Percentiles rank a stretch among this genome's conserved stretches.
Evolutionary conservation across 2,888 invertebrate species (phyloP).

Genomic region (Mythimna pallens): DNA sequence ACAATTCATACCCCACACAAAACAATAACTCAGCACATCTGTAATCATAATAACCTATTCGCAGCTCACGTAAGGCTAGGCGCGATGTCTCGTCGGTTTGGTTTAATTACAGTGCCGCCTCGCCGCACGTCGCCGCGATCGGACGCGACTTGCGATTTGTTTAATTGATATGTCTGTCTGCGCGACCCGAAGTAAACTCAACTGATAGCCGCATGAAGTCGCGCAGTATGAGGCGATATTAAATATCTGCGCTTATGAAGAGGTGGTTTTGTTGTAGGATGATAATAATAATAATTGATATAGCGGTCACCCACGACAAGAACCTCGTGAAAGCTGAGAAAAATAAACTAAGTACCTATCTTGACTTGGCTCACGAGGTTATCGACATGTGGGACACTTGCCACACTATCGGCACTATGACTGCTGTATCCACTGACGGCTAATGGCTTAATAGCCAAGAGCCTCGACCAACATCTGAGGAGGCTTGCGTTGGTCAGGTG

Average conservation of each 20-base stretch:
- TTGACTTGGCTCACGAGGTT: too few relatives aligned
- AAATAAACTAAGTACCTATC: too few relatives aligned
- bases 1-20: background rate
- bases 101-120: conserved; percentile 40
- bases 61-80: background rate
- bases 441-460: too few relatives aligned
- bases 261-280: background rate
- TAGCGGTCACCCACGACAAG: too few relatives aligned
- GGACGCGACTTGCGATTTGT: conserved; percentile 19
- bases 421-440: too few relatives aligned
- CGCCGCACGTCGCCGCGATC: conserved; percentile 14
- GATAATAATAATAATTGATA: too few relatives aligned
- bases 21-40: conserved; percentile 17
- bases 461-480: too few relatives aligned
- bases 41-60: conserved; percentile 13
- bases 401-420: too few relatives aligned
- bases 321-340: too few relatives aligned
- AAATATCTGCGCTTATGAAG: background rate
- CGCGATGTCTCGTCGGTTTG: conserved; percentile 1
- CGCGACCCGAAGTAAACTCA: conserved; percentile 1
- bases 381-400: too few relatives aligned
- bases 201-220: conserved; percentile 13
- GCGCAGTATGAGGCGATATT: conserved; percentile 1
- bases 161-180: conserved; percentile 46
- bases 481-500: too few relatives aligned